Conservation (phyloP, 2,113 vertebrate genomes). For the Lagenorhynchus albirostris region DNA sequence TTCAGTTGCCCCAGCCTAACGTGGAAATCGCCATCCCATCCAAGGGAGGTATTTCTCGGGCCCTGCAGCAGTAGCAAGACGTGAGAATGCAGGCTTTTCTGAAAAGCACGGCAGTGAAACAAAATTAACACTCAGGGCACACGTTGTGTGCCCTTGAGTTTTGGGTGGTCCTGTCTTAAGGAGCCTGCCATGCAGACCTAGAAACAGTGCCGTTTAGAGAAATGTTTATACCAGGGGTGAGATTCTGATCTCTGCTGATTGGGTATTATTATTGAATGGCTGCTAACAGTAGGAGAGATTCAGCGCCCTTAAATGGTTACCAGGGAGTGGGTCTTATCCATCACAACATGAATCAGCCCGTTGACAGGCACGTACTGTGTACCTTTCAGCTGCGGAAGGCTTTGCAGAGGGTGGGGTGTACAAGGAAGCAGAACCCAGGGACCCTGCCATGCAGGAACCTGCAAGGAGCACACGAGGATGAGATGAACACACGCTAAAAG, state of each 20-base stretch:
- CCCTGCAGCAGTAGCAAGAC: too few species aligned
- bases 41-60: not conserved
- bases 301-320: not conserved
- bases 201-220: not conserved
- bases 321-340: fast-evolving
- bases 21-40: not conserved
- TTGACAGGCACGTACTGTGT: fast-evolving
- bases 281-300: not conserved
- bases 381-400: fast-evolving
- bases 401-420: fast-evolving
- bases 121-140: fast-evolving
- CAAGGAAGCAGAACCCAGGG: not conserved
- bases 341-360: not conserved
- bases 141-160: not conserved
- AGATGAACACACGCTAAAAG: not conserved
- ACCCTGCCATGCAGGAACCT: not conserved
- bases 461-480: fast-evolving
- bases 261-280: not conserved
- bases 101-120: too few species aligned
- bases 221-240: not conserved
- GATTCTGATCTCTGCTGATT: not conserved
- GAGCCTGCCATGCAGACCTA: fast-evolving
- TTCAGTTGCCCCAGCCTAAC: not conserved
- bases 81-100: fast-evolving
- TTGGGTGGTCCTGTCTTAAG: too few species aligned